Conservation (phyloP, 2,797 vertebrate species). For the Fringilla coelebs region DNA sequence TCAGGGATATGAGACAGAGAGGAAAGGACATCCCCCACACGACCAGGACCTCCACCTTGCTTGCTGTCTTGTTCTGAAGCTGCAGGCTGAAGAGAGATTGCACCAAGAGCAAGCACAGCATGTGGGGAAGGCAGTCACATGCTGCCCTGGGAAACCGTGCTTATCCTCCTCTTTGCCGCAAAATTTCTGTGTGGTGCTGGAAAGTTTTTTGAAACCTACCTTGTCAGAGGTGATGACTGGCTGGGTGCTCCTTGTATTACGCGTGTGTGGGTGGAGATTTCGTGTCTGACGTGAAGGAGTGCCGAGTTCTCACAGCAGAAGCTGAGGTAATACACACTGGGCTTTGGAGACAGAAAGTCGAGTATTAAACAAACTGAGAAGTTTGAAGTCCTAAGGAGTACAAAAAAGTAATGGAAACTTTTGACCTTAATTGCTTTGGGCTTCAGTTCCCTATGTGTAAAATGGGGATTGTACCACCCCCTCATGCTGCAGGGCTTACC, state of each 20-base stretch:
- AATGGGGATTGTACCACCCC: constrained; percentile 40
- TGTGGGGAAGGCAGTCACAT: not conserved
- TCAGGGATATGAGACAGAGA: not conserved
- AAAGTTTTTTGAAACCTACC: constrained; percentile 5
- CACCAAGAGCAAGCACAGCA: not conserved
- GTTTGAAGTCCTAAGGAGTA: not conserved
- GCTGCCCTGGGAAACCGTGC: not conserved
- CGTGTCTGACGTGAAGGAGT: not conserved
- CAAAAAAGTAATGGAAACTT: constrained; percentile 52
- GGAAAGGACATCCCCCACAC: not conserved
- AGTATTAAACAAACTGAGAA: constrained; percentile 30
- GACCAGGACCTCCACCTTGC: not conserved
- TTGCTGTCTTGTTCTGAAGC: not conserved
- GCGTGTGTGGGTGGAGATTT: constrained; percentile 19
- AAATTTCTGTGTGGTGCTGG: constrained; percentile 20
- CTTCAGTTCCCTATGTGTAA: constrained; percentile 37
- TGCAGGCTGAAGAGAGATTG: not conserved
- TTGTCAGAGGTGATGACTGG: not conserved
- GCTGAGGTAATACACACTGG: not conserved
- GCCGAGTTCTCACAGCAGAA: constrained; percentile 31
- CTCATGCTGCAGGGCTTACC: not conserved
- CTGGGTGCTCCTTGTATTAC: not conserved
- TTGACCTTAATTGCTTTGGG: constrained; percentile 36
- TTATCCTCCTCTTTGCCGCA: not conserved
- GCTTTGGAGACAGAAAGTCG: constrained; percentile 26